Base-by-base conservation (phyloP, 2,113 vertebrate genomes). In the Anarhynchus alexandrinus region DNA sequence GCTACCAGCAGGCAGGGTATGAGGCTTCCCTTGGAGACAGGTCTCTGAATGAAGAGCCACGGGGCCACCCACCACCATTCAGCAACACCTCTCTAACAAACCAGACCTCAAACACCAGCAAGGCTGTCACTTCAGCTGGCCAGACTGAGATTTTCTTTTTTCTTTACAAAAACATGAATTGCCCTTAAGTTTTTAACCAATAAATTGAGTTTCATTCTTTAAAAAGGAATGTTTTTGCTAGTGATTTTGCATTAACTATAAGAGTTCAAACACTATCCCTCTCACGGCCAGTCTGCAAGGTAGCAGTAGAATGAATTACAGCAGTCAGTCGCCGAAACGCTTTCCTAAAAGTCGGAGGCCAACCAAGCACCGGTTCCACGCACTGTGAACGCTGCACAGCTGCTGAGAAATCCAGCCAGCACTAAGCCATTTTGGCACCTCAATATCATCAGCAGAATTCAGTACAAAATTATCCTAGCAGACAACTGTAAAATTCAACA, bases 71-170 rank as follows among this genome's bases (percentile, higher is more conserved):
- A 52, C 10, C 30, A 16, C 20, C 1, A 0, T 7, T 29, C n/a
- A 70, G 55, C 0, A 0, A 42, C 30, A 55, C 15, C 30, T 69
- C 19, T 47, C 17, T 20, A 76, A 49, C 4, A 8, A 66, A 54
- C 18, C 29, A 32, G 21, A 58, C 43, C 57, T 49, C 58, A 47
- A 61, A 45, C n/a, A 27, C 20, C 47, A 55, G 51, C 38, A 45
- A 32, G 55, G 32, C n/a, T 59, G 54, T 27, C 62, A 16, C 21
- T 26, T 47, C 32, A 58, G 21, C 58, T 64, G 26, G 55, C 52
- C 52, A 38, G 9, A 23, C n/a, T 3, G 11, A 77, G 26, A 12
- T 5, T 5, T 1, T 32, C 47, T 34, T 34, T 29, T 25, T 42
- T 36, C 38, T 36, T 67, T 43, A 86, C 17, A 88, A 51, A 88